phyloP scores from a whole-genome alignment of 1,140 invertebrate genomes.

The Pachyrhynchus sulphureomaculatus region DNA sequence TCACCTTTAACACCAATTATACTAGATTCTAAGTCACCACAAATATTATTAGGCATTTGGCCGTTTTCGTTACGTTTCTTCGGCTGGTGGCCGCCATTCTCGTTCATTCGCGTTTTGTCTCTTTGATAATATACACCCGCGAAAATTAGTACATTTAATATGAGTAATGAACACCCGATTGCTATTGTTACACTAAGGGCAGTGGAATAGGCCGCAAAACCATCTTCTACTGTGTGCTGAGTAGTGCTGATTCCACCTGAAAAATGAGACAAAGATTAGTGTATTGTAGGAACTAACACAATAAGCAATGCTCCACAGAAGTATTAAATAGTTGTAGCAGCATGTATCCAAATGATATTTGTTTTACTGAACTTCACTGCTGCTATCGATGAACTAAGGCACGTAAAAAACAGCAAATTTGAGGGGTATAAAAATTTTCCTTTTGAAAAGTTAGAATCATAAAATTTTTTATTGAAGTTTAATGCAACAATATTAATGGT shows the following conservation, averaged over 20 bases:
- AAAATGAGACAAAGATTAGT: slow-evolving; percentile 8
- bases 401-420: too few relatives aligned
- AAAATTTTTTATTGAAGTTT: too few relatives aligned
- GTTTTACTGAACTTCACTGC: too few relatives aligned
- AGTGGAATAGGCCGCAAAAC: slow-evolving; percentile 84
- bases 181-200: slow-evolving; percentile 89
- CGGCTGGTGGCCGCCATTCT: slow-evolving; percentile 56
- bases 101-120: slow-evolving; percentile 76
- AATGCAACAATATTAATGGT: too few relatives aligned
- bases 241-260: slow-evolving; percentile 52
- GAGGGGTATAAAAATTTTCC: too few relatives aligned
- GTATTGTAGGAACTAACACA: too few relatives aligned
- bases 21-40: slow-evolving; percentile 60
- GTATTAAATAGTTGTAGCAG: too few relatives aligned
- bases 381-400: too few relatives aligned
- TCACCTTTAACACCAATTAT: slow-evolving; percentile 60
- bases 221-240: slow-evolving; percentile 71
- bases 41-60: slow-evolving; percentile 81
- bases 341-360: too few relatives aligned
- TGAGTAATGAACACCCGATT: slow-evolving; percentile 87
- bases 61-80: slow-evolving; percentile 80
- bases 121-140: slow-evolving; percentile 92
- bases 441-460: too few relatives aligned
- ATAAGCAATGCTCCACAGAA: too few relatives aligned
- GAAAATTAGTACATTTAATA: slow-evolving; percentile 90